phyloP scores from a whole-genome alignment of 2,797 vertebrate genomes.

The Orestias chungarensis region DNA sequence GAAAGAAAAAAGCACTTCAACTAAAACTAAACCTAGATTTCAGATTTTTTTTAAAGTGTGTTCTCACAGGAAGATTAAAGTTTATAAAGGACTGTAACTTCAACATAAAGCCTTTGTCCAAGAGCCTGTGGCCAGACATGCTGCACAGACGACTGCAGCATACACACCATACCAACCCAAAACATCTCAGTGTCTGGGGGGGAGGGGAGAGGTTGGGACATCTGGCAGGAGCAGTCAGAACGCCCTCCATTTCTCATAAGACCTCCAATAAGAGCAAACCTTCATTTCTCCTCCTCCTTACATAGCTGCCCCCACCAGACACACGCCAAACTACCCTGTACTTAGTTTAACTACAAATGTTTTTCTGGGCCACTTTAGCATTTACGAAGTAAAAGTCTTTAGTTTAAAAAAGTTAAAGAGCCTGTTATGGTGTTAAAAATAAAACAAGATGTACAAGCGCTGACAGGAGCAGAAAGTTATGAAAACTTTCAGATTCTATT shows the following conservation, averaged over 20 bases:
- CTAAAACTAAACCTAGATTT: background rate
- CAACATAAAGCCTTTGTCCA: constrained; percentile 1
- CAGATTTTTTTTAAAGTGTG: background rate
- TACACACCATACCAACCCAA: constrained; percentile 26
- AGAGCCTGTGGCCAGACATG: constrained; percentile 5
- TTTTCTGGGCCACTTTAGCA: background rate
- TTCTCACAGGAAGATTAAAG: constrained; percentile 23
- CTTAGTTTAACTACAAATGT: constrained; percentile 6
- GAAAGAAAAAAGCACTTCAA: background rate
- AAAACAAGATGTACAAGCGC: background rate
- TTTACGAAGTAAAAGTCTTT: background rate
- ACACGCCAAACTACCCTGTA: background rate
- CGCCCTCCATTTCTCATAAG: constrained; percentile 54
- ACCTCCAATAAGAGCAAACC: constrained; percentile 60
- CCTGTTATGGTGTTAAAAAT: no score
- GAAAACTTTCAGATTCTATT: constrained; percentile 40
- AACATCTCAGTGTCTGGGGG: constrained; percentile 42
- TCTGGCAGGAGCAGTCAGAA: constrained; percentile 75
- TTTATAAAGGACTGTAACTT: constrained; percentile 29
- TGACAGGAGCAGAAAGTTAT: constrained; percentile 30
- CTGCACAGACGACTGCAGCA: constrained; percentile 43
- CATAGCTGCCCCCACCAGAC: background rate
- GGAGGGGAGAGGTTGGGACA: constrained; percentile 73
- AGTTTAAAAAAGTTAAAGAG: background rate
- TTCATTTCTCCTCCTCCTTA: constrained; percentile 33